Evolutionary conservation across 2,797 vertebrate species (phyloP).

Genomic region (Trachops cirrhosus): DNA sequence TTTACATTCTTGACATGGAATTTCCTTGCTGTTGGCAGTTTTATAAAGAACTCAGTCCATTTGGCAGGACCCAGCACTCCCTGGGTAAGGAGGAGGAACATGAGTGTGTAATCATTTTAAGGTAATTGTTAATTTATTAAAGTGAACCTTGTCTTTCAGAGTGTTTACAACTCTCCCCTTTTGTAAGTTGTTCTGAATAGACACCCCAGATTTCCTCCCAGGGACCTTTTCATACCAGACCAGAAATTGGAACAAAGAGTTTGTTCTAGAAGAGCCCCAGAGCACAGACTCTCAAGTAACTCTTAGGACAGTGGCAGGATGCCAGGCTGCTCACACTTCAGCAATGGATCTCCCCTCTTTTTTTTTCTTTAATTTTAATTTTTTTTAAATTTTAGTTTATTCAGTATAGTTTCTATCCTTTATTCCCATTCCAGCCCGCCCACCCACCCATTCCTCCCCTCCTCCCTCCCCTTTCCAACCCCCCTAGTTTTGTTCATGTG

Average conservation of each 20-base stretch:
- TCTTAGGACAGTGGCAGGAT: slow-evolving; percentile 61
- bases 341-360: slow-evolving; percentile 44
- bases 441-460: too few relatives aligned
- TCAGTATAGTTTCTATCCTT: too few relatives aligned
- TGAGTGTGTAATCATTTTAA: background rate
- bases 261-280: slow-evolving; percentile 59
- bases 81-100: background rate
- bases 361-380: too few relatives aligned
- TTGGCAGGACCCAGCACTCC: slow-evolving; percentile 8
- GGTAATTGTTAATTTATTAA: slow-evolving; percentile 53
- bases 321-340: slow-evolving; percentile 52
- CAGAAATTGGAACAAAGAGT: slow-evolving; percentile 67
- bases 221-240: background rate
- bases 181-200: slow-evolving; percentile 68
- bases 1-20: background rate
- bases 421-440: too few relatives aligned
- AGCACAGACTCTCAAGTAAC: slow-evolving; percentile 48
- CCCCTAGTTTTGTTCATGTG: too few relatives aligned
- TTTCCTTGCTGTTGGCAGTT: background rate
- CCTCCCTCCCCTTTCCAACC: too few relatives aligned
- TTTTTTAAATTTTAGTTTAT: too few relatives aligned
- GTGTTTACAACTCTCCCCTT: slow-evolving; percentile 62
- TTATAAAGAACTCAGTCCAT: background rate
- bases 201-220: slow-evolving; percentile 57
- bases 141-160: slow-evolving; percentile 44